These are phyloP conservation scores for Theodoxus fluviatilis DNA, from an alignment of 2,888 invertebrate species.

Conservation along the genomic window DNA sequence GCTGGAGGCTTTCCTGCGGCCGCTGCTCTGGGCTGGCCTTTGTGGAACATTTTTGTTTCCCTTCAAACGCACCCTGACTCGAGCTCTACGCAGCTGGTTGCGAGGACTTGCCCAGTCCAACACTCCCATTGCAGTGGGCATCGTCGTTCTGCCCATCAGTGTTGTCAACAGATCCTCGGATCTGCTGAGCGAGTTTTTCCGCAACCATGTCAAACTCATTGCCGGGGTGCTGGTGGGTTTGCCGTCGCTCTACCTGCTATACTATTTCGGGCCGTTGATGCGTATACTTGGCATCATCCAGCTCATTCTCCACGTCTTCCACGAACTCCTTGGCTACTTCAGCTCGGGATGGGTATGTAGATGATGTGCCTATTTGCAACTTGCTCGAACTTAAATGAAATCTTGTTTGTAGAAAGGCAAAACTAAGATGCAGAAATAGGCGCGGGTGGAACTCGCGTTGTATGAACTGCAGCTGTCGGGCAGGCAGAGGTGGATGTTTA, in stretches of 20 bases:
- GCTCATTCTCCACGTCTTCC: conserved; percentile 46
- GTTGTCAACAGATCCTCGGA: conserved; percentile 80
- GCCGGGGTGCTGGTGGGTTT: conserved; percentile 65
- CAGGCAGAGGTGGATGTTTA: no score
- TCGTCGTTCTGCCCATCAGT: conserved; percentile 73
- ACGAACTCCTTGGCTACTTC: conserved; percentile 60
- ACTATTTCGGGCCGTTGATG: conserved; percentile 75
- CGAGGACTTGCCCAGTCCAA: conserved; percentile 54
- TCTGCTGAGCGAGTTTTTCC: conserved; percentile 76
- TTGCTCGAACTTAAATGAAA: no score
- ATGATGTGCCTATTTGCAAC: neutral
- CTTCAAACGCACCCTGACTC: conserved; percentile 83
- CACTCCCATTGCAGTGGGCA: conserved; percentile 67
- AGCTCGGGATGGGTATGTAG: conserved; percentile 61
- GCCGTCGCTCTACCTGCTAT: conserved; percentile 72
- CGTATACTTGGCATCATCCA: conserved; percentile 43
- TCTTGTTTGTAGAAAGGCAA: no score
- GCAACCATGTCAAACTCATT: conserved; percentile 74
- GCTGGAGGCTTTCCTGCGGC: conserved; percentile 89
- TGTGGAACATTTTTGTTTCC: conserved; percentile 98
- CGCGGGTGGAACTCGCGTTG: no score
- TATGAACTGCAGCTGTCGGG: no score
- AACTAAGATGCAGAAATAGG: no score
- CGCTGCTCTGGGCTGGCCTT: conserved; percentile 92
- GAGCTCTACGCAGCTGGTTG: conserved; percentile 79